These are phyloP conservation scores for Cyclophora albipunctata DNA, from an alignment of 2,888 invertebrate genomes.

Conservation along the genomic window DNA sequence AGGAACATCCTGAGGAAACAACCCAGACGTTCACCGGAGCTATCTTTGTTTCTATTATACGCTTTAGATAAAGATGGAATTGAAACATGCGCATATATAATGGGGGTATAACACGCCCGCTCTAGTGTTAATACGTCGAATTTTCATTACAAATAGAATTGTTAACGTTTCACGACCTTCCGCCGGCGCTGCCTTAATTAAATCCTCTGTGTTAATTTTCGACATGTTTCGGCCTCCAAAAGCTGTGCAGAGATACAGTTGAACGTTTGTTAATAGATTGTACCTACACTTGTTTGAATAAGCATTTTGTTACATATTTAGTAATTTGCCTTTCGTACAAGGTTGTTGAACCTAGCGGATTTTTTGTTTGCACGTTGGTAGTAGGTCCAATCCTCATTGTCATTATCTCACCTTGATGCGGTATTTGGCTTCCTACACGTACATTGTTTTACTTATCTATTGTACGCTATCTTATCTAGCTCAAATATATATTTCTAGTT, in stretches of 20 bases:
- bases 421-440: not conserved
- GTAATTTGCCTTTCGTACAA: constrained; percentile 5
- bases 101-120: no score
- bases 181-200: not conserved
- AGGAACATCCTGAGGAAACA: constrained; percentile 12
- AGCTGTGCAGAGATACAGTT: constrained; percentile 1
- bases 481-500: not conserved
- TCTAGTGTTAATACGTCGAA: no score
- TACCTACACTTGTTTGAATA: not conserved
- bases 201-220: not conserved
- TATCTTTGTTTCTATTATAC: no score
- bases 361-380: constrained; percentile 4
- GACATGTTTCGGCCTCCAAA: not conserved
- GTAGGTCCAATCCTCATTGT: not conserved
- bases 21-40: not conserved
- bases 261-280: no score
- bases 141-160: no score
- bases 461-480: not conserved
- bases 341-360: constrained; percentile 9
- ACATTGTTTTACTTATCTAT: not conserved
- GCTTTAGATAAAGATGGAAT: no score
- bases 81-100: not conserved
- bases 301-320: not conserved
- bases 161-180: no score
- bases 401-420: constrained; percentile 5